These are phyloP conservation scores for Eurystomus gularis DNA, from an alignment of 2,113 vertebrate species.

Conservation along the genomic window DNA sequence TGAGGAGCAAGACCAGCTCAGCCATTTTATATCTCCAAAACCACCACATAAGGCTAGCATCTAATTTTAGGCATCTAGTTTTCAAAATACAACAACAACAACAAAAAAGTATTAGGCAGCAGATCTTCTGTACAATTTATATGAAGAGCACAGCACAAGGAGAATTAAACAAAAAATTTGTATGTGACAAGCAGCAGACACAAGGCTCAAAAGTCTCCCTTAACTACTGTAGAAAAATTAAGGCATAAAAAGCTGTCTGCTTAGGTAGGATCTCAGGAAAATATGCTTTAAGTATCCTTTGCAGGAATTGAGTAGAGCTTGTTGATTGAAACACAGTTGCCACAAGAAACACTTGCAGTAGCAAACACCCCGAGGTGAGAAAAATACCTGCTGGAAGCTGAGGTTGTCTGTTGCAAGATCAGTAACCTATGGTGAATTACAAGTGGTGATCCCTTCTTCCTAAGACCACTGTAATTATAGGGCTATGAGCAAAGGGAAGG, in stretches of 20 bases:
- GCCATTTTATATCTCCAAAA: neutral
- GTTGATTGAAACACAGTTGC: neutral
- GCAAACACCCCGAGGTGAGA: accelerated
- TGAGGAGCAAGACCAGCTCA: accelerated
- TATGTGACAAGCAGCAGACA: neutral
- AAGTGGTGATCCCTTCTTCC: neutral
- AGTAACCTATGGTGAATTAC: neutral
- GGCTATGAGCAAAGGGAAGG: neutral
- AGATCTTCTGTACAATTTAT: neutral
- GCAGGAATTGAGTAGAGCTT: neutral
- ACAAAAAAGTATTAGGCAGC: neutral
- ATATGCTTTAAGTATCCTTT: neutral
- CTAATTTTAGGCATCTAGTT: neutral
- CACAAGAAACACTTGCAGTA: neutral
- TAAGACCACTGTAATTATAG: neutral
- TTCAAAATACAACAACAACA: neutral
- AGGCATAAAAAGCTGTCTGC: neutral
- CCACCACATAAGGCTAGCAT: neutral
- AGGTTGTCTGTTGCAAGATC: neutral
- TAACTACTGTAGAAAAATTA: neutral
- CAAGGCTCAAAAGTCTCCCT: neutral
- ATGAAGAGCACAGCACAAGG: neutral
- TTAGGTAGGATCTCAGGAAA: neutral
- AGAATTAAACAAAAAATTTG: neutral
- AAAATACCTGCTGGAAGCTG: neutral